Base-by-base conservation (phyloP, 2,797 vertebrate species). In the Xenopus petersii region DNA sequence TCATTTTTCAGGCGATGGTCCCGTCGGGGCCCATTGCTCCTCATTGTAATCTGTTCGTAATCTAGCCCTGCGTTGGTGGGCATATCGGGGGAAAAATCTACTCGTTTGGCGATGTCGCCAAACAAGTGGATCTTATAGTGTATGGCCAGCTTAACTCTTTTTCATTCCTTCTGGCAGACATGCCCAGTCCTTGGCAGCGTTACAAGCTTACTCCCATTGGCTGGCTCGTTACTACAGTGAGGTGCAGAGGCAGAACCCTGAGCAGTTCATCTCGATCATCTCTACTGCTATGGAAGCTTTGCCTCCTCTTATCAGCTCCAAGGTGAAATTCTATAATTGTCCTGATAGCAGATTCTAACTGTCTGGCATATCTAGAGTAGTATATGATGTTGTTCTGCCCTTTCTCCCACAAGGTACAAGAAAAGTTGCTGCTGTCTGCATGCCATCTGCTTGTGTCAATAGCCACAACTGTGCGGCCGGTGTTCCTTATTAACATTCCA, bases 181-280 rank as follows among this genome's bases (percentile, higher is more conserved):
- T 0, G 98, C 98, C 0, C 97, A 99, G 90, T 95, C 97, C 13
- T 90, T 99, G 77, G 94, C 98, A 5, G 98, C 98, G 0, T 85
- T 99, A 80, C 98, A 99, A 81, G 98, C 98, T 30, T 99, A 98
- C 67, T 92, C 94, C 12, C 98, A 99, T 83, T 99, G 98, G 98
- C 89, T 99, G 0, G 95, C 96, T 0, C 98, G 98, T 88, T 99
- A 95, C 85, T 98, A 96, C 87, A 91, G 93, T 0, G 96, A 98
- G 81, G 94, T 95, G 15, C 95, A 98, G 81, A 89, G 89, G 65
- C 96, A 92, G 85, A 95, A 94, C 85, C 93, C 94, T 2, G 91
- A 94, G 71, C 95, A 95, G 83, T 98, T 99, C 71, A 87, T 95
- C 77, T 95, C 92, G 6, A 93, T 99, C 47, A 91, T 99, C 89